These are phyloP conservation scores for Hoplodrina blanda DNA, from an alignment of 2,888 invertebrate genomes.

Conservation along the genomic window DNA sequence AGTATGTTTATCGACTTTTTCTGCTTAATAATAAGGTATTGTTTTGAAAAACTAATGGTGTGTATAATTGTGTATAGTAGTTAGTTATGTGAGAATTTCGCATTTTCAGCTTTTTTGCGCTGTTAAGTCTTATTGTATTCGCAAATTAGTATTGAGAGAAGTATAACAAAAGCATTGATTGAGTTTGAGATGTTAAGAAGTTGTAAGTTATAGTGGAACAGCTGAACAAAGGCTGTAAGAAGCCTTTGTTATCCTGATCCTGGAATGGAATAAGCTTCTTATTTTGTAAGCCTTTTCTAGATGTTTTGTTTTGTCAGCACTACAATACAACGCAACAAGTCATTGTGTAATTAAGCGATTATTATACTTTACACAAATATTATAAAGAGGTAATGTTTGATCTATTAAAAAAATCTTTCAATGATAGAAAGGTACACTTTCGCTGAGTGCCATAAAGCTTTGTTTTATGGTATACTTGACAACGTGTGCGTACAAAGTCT, in stretches of 20 bases:
- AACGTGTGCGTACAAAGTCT: too few species aligned
- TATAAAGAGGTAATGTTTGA: too few species aligned
- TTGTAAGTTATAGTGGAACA: not conserved
- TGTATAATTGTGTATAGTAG: not conserved
- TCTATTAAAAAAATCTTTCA: too few species aligned
- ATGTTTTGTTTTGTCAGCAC: not conserved
- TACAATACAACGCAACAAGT: not conserved
- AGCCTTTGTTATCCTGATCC: not conserved
- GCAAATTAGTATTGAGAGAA: not conserved
- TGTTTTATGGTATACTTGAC: too few species aligned
- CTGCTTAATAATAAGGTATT: not conserved
- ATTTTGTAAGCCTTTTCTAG: not conserved
- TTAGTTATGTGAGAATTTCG: not conserved
- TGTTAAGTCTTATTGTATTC: not conserved
- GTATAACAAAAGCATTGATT: not conserved
- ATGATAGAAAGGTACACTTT: too few species aligned
- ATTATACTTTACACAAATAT: not conserved
- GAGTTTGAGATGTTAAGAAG: not conserved
- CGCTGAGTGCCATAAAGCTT: too few species aligned
- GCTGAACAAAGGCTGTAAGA: too few species aligned
- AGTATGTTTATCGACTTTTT: conserved; percentile 54
- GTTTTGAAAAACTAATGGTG: not conserved
- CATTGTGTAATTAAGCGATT: not conserved
- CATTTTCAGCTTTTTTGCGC: not conserved
- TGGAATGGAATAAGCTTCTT: not conserved